phyloP scores from a whole-genome alignment of 53 echinoderm and acorn worm genomes.

The Temnopleurus reevesii region DNA sequence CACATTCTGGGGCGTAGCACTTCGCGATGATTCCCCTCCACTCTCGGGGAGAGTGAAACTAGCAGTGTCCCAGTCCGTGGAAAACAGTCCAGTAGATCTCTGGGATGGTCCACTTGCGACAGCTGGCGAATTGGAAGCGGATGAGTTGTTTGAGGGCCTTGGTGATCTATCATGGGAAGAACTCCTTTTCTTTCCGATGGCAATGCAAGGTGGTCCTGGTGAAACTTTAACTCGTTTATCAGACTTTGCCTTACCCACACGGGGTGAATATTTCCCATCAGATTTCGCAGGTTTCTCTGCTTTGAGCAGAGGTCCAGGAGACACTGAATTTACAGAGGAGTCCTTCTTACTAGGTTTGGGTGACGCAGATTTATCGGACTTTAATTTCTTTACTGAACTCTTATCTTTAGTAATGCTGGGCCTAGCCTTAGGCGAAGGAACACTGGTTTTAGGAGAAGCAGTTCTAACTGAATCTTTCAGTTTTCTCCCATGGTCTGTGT shows the following conservation, averaged over 20 bases:
- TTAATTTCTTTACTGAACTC: slow-evolving; percentile 44
- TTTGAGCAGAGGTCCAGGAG: slow-evolving; percentile 10
- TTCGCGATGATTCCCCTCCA: slow-evolving; percentile 29
- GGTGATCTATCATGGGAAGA: slow-evolving; percentile 21
- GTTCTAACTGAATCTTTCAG: slow-evolving; percentile 24
- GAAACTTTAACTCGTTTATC: slow-evolving; percentile 19
- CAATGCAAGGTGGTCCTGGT: background rate
- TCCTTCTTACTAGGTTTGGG: slow-evolving; percentile 33
- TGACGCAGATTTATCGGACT: background rate
- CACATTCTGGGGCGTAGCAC: slow-evolving; percentile 16
- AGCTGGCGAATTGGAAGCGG: slow-evolving; percentile 38
- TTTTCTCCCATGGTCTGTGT: background rate
- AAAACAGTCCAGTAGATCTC: background rate
- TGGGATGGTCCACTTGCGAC: background rate
- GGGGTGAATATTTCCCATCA: slow-evolving; percentile 51
- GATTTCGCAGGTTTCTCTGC: slow-evolving; percentile 44
- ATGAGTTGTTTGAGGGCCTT: background rate
- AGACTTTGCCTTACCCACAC: slow-evolving; percentile 41
- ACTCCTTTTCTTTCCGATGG: slow-evolving; percentile 32
- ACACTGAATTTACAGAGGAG: slow-evolving; percentile 1
- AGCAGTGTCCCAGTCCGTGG: slow-evolving; percentile 40
- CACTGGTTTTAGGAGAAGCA: slow-evolving; percentile 25
- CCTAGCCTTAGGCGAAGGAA: slow-evolving; percentile 15
- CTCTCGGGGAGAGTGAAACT: background rate
- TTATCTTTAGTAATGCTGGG: slow-evolving; percentile 41